Evolutionary conservation across 2,113 vertebrate species (phyloP).

Genomic region (Tragelaphus scriptus): DNA sequence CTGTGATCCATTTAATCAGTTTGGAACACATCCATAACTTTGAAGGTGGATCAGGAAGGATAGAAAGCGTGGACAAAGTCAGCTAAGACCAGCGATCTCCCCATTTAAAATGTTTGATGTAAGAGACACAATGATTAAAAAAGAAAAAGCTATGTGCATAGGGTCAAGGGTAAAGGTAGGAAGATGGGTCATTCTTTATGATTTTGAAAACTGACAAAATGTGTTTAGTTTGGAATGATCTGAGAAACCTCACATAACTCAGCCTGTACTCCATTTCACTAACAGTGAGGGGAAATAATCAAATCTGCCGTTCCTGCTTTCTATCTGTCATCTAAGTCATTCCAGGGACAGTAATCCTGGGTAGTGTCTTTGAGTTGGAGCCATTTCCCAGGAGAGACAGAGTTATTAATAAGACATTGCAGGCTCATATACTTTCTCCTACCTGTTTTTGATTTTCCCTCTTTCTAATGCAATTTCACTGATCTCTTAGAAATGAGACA

Average conservation of each 20-base stretch:
- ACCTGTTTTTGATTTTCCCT: slow-evolving; percentile 57
- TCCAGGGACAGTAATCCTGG: slow-evolving; percentile 45
- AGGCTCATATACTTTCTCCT: slow-evolving; percentile 46
- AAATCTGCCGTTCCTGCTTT: slow-evolving; percentile 63
- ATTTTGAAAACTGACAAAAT: slow-evolving; percentile 66
- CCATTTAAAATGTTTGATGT: slow-evolving; percentile 70
- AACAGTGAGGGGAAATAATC: slow-evolving; percentile 31
- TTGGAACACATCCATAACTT: slow-evolving; percentile 81
- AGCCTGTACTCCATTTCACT: slow-evolving; percentile 49
- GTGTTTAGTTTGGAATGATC: slow-evolving; percentile 62
- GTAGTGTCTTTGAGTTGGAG: slow-evolving; percentile 49
- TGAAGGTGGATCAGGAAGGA: slow-evolving; percentile 77
- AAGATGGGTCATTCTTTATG: slow-evolving; percentile 62
- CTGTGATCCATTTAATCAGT: slow-evolving; percentile 82
- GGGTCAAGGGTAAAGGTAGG: slow-evolving; percentile 50
- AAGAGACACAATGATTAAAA: slow-evolving; percentile 72
- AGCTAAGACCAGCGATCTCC: slow-evolving; percentile 70
- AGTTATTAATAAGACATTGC: slow-evolving; percentile 37
- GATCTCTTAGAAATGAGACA: slow-evolving; percentile 42
- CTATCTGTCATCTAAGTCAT: slow-evolving; percentile 54
- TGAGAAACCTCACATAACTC: slow-evolving; percentile 62
- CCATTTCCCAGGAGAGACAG: slow-evolving; percentile 42
- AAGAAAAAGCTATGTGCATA: slow-evolving; percentile 58
- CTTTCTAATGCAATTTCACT: slow-evolving; percentile 51
- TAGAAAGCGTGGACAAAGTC: slow-evolving; percentile 74